Base-by-base conservation (phyloP, 2,113 vertebrate species). In the Callopanchax toddi region DNA sequence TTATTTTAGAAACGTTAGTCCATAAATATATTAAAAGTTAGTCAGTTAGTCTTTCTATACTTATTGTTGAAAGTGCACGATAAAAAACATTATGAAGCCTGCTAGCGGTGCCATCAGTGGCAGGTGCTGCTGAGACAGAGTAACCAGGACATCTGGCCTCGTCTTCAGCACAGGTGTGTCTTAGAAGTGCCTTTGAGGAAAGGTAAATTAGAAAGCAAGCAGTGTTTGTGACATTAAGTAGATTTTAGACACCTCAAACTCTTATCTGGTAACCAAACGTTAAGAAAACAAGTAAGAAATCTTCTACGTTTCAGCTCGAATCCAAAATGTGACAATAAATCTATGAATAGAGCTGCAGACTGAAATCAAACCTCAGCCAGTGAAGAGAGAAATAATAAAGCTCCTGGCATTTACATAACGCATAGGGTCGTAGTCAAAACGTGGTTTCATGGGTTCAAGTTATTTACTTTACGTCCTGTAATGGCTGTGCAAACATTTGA, bases 311-410 rank as follows among this genome's bases (percentile, higher is more conserved):
- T n/a, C 6, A 51, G 10, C 49, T 60, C 53, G 50, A 34, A 43
- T 54, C 8, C 16, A 23, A 25, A 42, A 62, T 17, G 34, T 42
- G 11, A 40, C 29, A 32, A 32, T 32, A 32, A 32, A 32, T 32
- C 81, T 77, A 76, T 17, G 46, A 61, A 61, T 39, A 67, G 61
- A 70, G 65, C 42, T 42, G 67, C 67, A 62, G 66, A 63, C 60
- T 70, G 60, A 71, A 71, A 79, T 83, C 67, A 66, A 79, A 70
- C 42, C 58, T 48, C 53, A 51, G 29, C 51, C 8, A 7, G 42
- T 43, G 25, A 51, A 71, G 26, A 8, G 58, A 60, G 60, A 71
- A 73, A 49, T 75, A 55, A 49, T 60, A 17, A 60, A 26, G 22
- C 39, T 20, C 22, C 15, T 13, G 18, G 9, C 22, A 37, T 18